Base-by-base conservation (phyloP, 2,797 vertebrate genomes). In the Crocidura indochinensis region DNA sequence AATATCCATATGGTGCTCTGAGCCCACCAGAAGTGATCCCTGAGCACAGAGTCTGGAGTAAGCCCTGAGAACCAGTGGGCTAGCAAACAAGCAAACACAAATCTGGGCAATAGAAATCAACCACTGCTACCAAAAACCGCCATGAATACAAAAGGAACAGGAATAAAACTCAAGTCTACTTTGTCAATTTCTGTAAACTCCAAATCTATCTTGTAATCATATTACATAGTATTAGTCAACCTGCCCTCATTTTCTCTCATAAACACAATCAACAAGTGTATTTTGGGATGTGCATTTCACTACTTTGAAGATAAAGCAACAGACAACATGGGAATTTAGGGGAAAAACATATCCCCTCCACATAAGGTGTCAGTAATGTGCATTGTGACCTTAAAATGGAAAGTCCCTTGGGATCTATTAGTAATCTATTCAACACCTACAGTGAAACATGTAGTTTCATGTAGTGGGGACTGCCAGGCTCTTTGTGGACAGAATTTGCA, bases 211-310 rank as follows among this genome's bases (percentile, higher is more conserved):
- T 67, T 44, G 88, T 46, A 49, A 22, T n/a, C 62, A 82, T 60
- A 60, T 60, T 60, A 20, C 47, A 80, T 78, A 31, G 64, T 27
- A 53, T 78, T 87, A 75, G 87, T 87, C 62, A 91, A 77, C 29
- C 38, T 10, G 68, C 64, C 53, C 29, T 67, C 47, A 47, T 56
- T 80, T 74, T 69, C 56, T 88, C 69, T 47, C 44, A 86, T 53
- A 47, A 69, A 88, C 77, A 86, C 47, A 88, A 71, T 26, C 20
- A 72, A 51, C 29, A 72, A 79, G 31, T 38, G 68, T 78, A 24
- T 90, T 94, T 94, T 91, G 79, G 81, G 92, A 88, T 92, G 31
- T 15, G 64, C 26, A 24, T 77, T 81, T 31, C 76, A 8, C 67
- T 74, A 65, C 86, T 72, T 14, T 88, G 79, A 82, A 73, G 78